These are phyloP conservation scores for Mormyrops boulengeri DNA, from an alignment of 2,797 vertebrate species.

Conservation along the genomic window DNA sequence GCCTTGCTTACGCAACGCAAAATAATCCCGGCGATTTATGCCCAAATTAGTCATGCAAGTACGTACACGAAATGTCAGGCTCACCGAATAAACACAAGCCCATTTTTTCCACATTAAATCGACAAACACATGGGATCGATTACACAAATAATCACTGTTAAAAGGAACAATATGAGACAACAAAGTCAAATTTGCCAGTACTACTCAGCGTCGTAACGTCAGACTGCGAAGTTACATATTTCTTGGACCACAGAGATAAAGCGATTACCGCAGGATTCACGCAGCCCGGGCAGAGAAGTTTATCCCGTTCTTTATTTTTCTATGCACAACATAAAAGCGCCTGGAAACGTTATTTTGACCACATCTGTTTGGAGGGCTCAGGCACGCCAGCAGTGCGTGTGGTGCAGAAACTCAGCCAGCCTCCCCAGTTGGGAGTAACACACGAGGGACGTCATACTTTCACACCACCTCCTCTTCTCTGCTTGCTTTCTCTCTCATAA, in stretches of 20 bases:
- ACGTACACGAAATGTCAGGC: neutral
- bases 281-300: neutral
- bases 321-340: neutral
- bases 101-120: conserved; percentile 18
- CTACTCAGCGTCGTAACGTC: neutral
- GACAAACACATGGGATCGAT: conserved; percentile 13
- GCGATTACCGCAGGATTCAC: neutral
- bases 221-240: neutral
- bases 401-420: neutral
- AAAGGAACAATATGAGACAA: conserved; percentile 6
- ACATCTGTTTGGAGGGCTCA: neutral
- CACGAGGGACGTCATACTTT: neutral
- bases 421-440: neutral
- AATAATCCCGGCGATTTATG: neutral
- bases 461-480: neutral
- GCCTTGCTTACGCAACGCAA: neutral
- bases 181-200: neutral
- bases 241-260: neutral
- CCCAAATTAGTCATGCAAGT: neutral
- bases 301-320: neutral
- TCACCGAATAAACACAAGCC: neutral
- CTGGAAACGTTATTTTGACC: neutral
- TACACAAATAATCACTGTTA: conserved; percentile 17
- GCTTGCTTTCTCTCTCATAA: neutral
- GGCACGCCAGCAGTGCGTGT: conserved; percentile 2